Conservation (phyloP, 2,113 vertebrate species). For the Plotosus lineatus region DNA sequence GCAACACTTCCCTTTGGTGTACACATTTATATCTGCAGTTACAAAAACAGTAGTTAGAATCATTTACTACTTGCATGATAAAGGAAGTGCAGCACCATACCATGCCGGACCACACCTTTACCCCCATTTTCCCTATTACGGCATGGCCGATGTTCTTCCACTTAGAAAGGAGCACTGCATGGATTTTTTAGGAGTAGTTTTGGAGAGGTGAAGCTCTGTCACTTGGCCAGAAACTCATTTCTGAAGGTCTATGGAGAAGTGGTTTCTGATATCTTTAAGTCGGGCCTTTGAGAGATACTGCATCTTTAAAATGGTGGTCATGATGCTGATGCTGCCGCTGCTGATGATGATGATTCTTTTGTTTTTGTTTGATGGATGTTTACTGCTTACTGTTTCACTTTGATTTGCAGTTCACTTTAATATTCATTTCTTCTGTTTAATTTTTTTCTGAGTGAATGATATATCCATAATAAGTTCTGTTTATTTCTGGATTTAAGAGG, state of each 20-base stretch:
- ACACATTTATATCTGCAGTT: not conserved
- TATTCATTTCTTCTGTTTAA: conserved; percentile 28
- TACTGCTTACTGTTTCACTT: conserved; percentile 52
- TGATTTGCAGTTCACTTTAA: conserved; percentile 50
- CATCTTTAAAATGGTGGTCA: conserved; percentile 81
- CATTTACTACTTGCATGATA: not conserved
- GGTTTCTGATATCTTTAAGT: not conserved
- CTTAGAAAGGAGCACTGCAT: not conserved
- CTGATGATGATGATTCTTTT: conserved; percentile 61
- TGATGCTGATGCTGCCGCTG: conserved; percentile 56
- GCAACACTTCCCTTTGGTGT: not conserved
- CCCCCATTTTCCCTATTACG: not conserved
- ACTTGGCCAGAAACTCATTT: not conserved
- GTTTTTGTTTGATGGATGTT: conserved; percentile 38
- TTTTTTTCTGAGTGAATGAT: conserved; percentile 8
- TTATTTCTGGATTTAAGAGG: not conserved
- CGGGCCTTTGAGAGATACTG: conserved; percentile 72
- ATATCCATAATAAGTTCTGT: not conserved
- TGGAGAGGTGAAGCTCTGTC: not conserved
- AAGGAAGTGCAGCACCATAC: not conserved
- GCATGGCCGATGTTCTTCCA: not conserved
- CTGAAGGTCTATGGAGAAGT: not conserved
- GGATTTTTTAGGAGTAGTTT: not conserved
- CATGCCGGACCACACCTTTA: not conserved
- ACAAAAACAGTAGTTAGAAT: not conserved